Base-by-base conservation (phyloP, 2,797 vertebrate genomes). In the Thripadectes ignobilis region DNA sequence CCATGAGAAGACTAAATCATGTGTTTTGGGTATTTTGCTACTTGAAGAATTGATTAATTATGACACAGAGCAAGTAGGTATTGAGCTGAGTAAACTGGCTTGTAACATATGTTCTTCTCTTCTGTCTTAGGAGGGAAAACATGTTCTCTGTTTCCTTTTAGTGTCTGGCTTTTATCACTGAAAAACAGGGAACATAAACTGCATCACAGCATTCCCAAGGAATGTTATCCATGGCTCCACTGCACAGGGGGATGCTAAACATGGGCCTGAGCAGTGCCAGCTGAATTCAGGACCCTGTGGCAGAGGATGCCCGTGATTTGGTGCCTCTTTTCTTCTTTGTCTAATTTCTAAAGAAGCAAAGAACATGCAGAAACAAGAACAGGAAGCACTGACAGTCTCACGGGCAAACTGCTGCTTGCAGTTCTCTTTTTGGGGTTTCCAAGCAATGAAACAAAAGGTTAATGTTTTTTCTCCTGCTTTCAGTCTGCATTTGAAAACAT, bases 351-450 rank as follows among this genome's bases (percentile, higher is more conserved):
- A 12, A 32, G 57, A n/a, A 63, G 61, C 57, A 65, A 84, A 46
- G 49, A 84, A 55, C 55, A 11, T 16, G 59, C 74, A 86, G 69
- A 39, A 88, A 59, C 52, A 63, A 63, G 72, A 89, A 43, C 77
- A 77, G 91, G 84, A 92, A 89, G 65, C 52, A 55, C 67, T 32
- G 49, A 54, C 57, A 32, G 48, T n/a, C 46, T 79, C 57, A 43
- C 9, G 62, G 75, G 63, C 73, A 80, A 71, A 92, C 58, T 71
- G 75, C 72, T 57, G 19, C 82, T 88, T 32, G 41, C 45, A 49
- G 41, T 80, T 89, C 57, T 71, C 78, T 83, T 80, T 85, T 43
- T 54, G 57, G 26, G 17, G 86, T 82, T 92, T 94, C 87, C 84
- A 76, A 51, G 84, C 77, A 79, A 76, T 32, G 57, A 38, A 62